Evolutionary conservation across 2,797 vertebrate species (phyloP).

Genomic region (Eidolon dupreanum): DNA sequence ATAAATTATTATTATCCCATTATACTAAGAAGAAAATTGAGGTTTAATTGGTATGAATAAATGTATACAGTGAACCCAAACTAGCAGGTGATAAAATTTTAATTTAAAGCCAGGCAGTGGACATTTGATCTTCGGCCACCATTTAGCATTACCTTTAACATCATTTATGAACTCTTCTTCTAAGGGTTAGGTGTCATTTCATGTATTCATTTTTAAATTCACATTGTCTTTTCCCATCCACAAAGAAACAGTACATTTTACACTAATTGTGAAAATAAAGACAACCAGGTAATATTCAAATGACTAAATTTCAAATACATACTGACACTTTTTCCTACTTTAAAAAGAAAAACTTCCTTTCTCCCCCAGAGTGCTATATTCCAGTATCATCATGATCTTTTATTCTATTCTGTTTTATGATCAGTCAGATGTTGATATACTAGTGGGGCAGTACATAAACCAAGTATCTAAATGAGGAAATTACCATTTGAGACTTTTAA

Average conservation of each 20-base stretch:
- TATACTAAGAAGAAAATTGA: background rate
- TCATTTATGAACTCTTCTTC: background rate
- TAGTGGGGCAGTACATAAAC: background rate
- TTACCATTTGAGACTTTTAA: background rate
- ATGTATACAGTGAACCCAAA: background rate
- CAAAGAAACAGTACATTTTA: background rate
- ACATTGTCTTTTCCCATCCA: background rate
- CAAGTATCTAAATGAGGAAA: background rate
- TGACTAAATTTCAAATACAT: constrained; percentile 7
- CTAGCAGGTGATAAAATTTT: background rate
- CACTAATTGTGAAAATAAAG: background rate
- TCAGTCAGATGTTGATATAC: rapidly evolving
- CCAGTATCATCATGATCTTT: background rate
- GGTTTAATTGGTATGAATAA: background rate
- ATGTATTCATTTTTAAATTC: background rate
- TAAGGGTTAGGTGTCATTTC: background rate
- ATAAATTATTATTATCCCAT: constrained; percentile 5
- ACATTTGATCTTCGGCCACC: background rate
- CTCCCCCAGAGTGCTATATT: background rate
- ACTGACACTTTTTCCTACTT: background rate
- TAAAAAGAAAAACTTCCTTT: background rate
- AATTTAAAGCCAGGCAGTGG: background rate
- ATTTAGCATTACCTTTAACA: background rate
- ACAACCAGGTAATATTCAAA: background rate
- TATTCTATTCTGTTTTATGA: background rate